These are phyloP conservation scores for Lissonota sp. DNA, from an alignment of 2,888 invertebrate genomes.

Conservation along the genomic window DNA sequence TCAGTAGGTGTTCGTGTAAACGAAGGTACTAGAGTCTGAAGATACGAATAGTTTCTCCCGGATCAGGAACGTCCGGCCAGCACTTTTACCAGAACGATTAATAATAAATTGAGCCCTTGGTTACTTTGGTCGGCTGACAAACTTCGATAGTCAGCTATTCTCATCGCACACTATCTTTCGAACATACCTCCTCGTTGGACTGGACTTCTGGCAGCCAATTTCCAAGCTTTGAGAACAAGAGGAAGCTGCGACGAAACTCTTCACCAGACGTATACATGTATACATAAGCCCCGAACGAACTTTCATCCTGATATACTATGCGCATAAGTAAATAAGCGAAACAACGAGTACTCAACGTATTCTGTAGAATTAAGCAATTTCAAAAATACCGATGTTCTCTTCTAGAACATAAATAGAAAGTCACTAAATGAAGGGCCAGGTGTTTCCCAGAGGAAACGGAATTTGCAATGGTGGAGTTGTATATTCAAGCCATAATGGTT, in stretches of 20 bases:
- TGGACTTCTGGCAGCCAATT: constrained; percentile 39
- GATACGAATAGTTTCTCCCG: constrained; percentile 7
- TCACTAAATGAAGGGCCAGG: neutral
- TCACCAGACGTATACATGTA: neutral
- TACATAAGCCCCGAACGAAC: neutral
- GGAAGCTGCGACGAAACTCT: constrained; percentile 17
- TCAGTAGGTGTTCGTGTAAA: constrained; percentile 1
- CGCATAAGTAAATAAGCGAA: constrained; percentile 28
- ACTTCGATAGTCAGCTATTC: constrained; percentile 49
- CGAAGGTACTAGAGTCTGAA: constrained; percentile 11
- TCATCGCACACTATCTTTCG: constrained; percentile 25
- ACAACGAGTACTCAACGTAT: neutral
- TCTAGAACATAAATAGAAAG: neutral
- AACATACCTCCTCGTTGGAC: too few species aligned
- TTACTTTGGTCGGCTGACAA: constrained; percentile 54
- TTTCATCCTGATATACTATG: constrained; percentile 27
- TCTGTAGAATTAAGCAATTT: neutral
- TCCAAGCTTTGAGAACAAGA: constrained; percentile 39
- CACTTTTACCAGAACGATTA: constrained; percentile 48
- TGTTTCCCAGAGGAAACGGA: neutral
- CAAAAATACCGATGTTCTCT: neutral
- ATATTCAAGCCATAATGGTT: neutral
- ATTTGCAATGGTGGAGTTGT: neutral
- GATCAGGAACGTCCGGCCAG: constrained; percentile 44
- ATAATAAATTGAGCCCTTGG: constrained; percentile 55